phyloP scores from a whole-genome alignment of 2,888 invertebrate genomes.

The Coelopa pilipes region DNA sequence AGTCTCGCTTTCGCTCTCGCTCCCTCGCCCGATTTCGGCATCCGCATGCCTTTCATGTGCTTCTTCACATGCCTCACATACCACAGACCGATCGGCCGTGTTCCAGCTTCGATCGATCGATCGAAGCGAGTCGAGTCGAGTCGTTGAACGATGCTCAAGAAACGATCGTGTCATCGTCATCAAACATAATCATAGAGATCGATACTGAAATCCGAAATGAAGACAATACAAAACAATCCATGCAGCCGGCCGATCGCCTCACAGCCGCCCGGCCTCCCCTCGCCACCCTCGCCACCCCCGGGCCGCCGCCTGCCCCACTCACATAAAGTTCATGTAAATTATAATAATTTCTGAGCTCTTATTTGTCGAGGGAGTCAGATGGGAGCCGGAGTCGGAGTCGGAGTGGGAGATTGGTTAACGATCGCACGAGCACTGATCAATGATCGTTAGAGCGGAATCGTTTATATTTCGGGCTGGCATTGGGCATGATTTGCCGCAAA shows the following conservation, averaged over 20 bases:
- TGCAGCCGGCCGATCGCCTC: no score
- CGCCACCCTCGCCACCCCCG: no score
- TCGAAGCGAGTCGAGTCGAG: no score
- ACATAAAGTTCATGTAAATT: slow-evolving; percentile 21
- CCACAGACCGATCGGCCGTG: neutral
- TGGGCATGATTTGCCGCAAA: no score
- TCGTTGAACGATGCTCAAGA: slow-evolving; percentile 10
- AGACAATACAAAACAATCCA: no score
- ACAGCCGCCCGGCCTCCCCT: no score
- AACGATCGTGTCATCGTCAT: slow-evolving; percentile 29
- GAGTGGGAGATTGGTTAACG: neutral
- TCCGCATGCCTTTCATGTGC: slow-evolving; percentile 4
- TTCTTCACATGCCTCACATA: neutral
- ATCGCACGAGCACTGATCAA: slow-evolving; percentile 16
- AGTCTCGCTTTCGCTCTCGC: neutral
- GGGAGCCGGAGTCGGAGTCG: neutral
- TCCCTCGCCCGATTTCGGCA: neutral
- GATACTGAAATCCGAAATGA: slow-evolving; percentile 16
- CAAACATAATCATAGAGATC: slow-evolving; percentile 28
- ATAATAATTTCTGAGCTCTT: slow-evolving; percentile 24
- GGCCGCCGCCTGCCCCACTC: no score
- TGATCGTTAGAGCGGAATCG: neutral
- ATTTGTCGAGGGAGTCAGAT: slow-evolving; percentile 10
- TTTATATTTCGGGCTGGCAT: neutral
- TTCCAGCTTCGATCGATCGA: no score